phyloP scores from a whole-genome alignment of 2,797 vertebrate species.

The Parotocinclus haroldoi region DNA sequence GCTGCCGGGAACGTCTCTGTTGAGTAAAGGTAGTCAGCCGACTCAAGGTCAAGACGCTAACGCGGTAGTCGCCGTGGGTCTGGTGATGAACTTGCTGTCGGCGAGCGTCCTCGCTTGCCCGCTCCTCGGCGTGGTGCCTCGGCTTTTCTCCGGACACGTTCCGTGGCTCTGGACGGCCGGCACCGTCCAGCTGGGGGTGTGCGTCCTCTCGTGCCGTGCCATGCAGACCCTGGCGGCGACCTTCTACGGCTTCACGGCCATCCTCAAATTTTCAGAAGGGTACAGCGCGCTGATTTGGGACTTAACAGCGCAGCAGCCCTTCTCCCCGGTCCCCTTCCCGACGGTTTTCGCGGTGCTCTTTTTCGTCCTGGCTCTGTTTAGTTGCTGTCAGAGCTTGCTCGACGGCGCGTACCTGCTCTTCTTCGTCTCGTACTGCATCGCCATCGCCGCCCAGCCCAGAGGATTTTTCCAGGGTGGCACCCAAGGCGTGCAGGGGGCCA shows the following conservation, averaged over 20 bases:
- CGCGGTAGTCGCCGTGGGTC: constrained; percentile 50
- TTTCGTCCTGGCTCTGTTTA: constrained; percentile 71
- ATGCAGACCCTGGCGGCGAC: constrained; percentile 74
- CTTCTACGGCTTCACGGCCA: constrained; percentile 75
- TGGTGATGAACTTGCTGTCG: constrained; percentile 79
- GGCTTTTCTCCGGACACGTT: constrained; percentile 71
- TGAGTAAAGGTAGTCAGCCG: constrained; percentile 43
- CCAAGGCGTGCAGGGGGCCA: constrained; percentile 76
- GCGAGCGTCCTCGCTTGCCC: constrained; percentile 77
- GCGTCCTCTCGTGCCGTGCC: constrained; percentile 73
- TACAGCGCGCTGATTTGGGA: constrained; percentile 68
- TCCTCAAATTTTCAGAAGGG: constrained; percentile 77
- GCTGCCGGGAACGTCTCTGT: constrained; percentile 62
- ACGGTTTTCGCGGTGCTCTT: constrained; percentile 80
- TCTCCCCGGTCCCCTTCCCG: constrained; percentile 69
- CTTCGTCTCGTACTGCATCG: constrained; percentile 75
- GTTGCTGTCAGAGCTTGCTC: constrained; percentile 66
- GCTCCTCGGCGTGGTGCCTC: constrained; percentile 71
- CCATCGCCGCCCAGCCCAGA: constrained; percentile 70
- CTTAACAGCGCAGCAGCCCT: constrained; percentile 55
- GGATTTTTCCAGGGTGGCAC: constrained; percentile 76
- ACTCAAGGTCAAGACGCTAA: constrained; percentile 39
- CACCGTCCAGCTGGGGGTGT: constrained; percentile 74
- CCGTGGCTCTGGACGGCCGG: constrained; percentile 86
- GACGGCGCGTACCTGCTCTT: constrained; percentile 77